phyloP scores from a whole-genome alignment of 2,797 vertebrate genomes.

The Ficedula albicollis region DNA sequence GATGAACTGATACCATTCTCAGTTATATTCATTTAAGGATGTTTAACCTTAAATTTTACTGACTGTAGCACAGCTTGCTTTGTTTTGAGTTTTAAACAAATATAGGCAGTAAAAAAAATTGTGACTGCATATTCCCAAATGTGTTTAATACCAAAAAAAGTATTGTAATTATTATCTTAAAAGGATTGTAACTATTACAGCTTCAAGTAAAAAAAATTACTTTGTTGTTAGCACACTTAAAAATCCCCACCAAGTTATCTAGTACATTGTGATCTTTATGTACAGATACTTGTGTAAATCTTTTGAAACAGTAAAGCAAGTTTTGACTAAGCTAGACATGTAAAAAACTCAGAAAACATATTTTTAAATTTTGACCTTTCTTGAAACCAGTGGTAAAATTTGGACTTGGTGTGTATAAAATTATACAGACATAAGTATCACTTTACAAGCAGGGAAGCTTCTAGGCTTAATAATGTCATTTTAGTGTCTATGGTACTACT shows the following conservation, averaged over 20 bases:
- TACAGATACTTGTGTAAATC: background rate
- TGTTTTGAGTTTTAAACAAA: background rate
- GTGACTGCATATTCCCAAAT: background rate
- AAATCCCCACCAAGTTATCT: background rate
- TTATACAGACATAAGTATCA: background rate
- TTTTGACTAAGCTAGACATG: background rate
- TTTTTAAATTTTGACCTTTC: background rate
- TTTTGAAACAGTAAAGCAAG: background rate
- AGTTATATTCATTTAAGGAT: background rate
- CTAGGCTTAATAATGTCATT: background rate
- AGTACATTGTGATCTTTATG: background rate
- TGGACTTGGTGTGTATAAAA: background rate
- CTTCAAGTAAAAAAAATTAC: background rate
- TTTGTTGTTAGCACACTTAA: background rate
- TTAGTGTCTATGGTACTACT: background rate
- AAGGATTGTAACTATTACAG: background rate
- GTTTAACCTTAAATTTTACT: background rate
- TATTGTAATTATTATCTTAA: background rate
- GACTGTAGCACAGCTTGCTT: background rate
- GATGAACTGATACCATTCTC: background rate
- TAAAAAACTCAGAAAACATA: background rate
- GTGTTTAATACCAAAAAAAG: background rate
- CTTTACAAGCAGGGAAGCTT: background rate
- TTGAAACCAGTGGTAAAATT: background rate
- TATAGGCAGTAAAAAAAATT: background rate